Evolutionary conservation across 2,113 vertebrate genomes (phyloP), one percentile per base, ranked within the genome.

Genomic region (Colaptes auratus): DNA sequence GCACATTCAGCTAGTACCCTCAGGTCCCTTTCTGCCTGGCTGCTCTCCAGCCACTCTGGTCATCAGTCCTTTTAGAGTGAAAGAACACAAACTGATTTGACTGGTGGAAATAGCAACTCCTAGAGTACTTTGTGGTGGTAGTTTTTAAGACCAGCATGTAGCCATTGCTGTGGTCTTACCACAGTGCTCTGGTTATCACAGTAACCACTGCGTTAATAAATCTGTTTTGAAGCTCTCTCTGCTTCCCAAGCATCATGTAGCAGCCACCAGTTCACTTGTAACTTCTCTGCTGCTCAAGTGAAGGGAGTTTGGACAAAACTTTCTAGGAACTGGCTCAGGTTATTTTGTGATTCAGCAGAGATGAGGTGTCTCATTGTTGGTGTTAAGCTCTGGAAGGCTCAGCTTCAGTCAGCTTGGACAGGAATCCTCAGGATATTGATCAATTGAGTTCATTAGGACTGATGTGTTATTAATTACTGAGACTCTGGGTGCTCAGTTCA

Each of bases 351-450:
- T 65, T 75, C 69, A 44, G 39, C 14, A 15, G 53, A 53, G n/a
- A 30, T 1, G 15, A 82, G 27, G 12, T 42, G 27, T 72, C 23
- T 5, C 1, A 3, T 46, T 52, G n/a, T 33, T 25, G 46, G 55
- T 65, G 31, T 31, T 12, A 58, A 69, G n/a, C 30, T 19, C 89
- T 55, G 53, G 31, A 72, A 85, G 28, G 48, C n/a, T 73, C 28
- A 2, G 1, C 18, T 67, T 75, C 59, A 35, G 46, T 55, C 36
- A 63, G 1, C 27, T 48, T 24, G 31, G 53, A 17, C 60, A 67
- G 66, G 50, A 85, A 23, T n/a, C n/a, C 24, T 70, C 0, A 1
- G 24, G 10, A 6, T 71, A 31, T 42, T n/a, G 17, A 7, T 74
- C 25, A 10, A 6, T 21, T 80, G 63, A 35, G 52, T 91, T 10